Evolutionary conservation across 2,797 vertebrate genomes (phyloP), one percentile per base, ranked within the genome.

Genomic region (Anabas testudineus): DNA sequence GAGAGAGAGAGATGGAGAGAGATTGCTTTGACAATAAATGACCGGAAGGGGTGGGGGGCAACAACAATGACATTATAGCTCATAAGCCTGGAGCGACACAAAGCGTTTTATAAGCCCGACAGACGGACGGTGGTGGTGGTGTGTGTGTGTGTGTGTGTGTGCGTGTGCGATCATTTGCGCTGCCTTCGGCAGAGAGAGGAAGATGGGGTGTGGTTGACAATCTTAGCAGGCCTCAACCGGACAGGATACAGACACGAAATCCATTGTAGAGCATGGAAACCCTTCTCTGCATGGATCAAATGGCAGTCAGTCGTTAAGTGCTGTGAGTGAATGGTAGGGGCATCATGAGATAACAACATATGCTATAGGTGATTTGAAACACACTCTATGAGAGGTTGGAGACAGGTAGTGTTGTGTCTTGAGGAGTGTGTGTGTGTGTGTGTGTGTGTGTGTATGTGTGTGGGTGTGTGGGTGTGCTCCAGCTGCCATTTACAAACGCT

Each of bases 141-240:
- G 58, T 32, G 47, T 58, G 71, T 39, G 21, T 60, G 39, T 6
- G 26, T 28, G 28, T 30, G 28, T 30, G 28, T 30, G 28, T 30
- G 28, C 30, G 28, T 30, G 71, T 39, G 21, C 57, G 39, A 43
- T 41, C 55, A n/a, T 68, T 22, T 48, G 52, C 37, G 66, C 78
- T 74, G 53, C 67, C 66, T 54, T 64, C 66, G 26, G 68, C 46
- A 34, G 43, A 55, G 66, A 57, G 67, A 43, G 52, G 72, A 37
- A 56, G 77, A 80, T 82, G 87, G 91, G 90, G 90, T 89, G 91
- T 91, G 91, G 91, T 91, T 91, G 81, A 63, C n/a, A 76, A 67
- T 82, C 70, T 78, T 64, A 77, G 71, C 74, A 84, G 81, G 80
- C 84, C 84, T 42, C 22, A 63, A 63, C 42, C 59, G 49, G 74